These are phyloP conservation scores for Panopea generosa DNA, from an alignment of 2,888 invertebrate genomes.

Conservation along the genomic window DNA sequence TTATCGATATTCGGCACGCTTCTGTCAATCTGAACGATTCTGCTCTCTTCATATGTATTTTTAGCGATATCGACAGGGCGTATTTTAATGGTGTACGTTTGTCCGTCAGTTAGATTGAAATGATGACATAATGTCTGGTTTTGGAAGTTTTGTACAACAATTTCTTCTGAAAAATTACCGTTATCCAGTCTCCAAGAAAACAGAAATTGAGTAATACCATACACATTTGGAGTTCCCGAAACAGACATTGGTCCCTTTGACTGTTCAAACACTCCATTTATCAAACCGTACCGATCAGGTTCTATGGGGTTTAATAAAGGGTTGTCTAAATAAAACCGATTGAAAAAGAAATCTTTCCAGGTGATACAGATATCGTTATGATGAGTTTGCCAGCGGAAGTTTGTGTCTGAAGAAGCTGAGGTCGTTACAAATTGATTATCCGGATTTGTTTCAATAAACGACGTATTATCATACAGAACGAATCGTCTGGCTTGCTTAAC, in stretches of 20 bases:
- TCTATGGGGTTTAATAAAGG: conserved; percentile 31
- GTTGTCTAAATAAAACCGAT: conserved; percentile 29
- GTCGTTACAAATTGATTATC: conserved; percentile 15
- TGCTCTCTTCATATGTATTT: conserved; percentile 39
- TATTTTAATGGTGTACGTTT: conserved; percentile 47
- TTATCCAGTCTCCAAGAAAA: conserved; percentile 15
- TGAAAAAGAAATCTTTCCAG: conserved; percentile 54
- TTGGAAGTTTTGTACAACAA: conserved; percentile 24
- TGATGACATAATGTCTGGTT: conserved; percentile 39
- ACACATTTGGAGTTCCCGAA: conserved; percentile 57
- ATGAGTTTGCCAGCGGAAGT: conserved; percentile 55
- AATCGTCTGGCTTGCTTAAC: conserved; percentile 44
- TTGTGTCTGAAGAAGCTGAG: conserved; percentile 38
- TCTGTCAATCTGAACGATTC: conserved; percentile 53
- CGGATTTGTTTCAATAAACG: conserved; percentile 21
- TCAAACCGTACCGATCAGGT: conserved; percentile 12
- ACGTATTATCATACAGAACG: conserved; percentile 53
- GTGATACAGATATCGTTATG: conserved; percentile 39
- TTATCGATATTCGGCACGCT: conserved; percentile 57
- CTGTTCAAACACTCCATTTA: conserved; percentile 54
- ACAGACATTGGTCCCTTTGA: conserved; percentile 40
- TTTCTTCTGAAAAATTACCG: neutral
- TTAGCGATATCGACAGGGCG: conserved; percentile 49
- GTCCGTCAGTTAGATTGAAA: conserved; percentile 46
- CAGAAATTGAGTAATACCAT: conserved; percentile 45